phyloP scores from a whole-genome alignment of 2,797 vertebrate genomes.

The Agapornis canus region DNA sequence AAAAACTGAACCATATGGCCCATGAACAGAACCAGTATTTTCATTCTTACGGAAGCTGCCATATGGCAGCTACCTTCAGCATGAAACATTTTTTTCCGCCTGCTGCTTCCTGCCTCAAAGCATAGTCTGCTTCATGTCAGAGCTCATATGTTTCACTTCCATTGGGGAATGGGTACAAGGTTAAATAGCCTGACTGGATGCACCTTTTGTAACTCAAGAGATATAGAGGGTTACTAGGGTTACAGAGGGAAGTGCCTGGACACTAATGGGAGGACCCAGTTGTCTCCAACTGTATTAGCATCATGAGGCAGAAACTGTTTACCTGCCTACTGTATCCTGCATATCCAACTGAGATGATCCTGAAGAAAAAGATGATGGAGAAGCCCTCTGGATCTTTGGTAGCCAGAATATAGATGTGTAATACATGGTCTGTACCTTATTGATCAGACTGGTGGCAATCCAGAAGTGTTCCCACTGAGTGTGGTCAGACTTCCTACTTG shows the following conservation, averaged over 20 bases:
- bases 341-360: background rate
- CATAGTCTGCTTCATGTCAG: background rate
- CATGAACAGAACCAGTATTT: background rate
- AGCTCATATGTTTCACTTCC: background rate
- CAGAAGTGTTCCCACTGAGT: background rate
- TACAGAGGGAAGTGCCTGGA: background rate
- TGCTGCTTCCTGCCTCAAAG: background rate
- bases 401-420: background rate
- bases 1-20: background rate
- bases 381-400: background rate
- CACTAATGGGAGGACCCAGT: background rate
- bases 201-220: background rate
- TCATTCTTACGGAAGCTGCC: background rate
- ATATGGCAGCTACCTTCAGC: background rate
- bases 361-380: background rate
- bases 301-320: background rate
- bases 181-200: background rate
- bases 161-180: background rate
- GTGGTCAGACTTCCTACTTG: accelerated
- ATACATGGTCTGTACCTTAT: background rate
- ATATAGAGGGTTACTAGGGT: background rate
- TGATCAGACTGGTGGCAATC: background rate
- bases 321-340: background rate
- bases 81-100: background rate
- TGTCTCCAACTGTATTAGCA: background rate